Conservation (phyloP, 2,113 vertebrate species). For the Prinia subflava region DNA sequence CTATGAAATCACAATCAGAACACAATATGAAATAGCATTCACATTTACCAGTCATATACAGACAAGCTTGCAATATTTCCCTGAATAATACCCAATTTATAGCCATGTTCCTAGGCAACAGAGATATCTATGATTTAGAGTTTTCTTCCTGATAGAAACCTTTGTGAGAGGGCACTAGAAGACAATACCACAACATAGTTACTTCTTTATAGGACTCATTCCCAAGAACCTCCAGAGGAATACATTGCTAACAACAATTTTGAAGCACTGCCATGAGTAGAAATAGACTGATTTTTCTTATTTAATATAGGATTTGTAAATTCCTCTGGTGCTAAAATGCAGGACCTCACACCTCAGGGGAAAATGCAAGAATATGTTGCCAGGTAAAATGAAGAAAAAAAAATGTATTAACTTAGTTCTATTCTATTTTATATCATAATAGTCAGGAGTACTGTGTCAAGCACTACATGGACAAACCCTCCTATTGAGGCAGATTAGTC, state of each 20-base stretch:
- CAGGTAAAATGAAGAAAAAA: neutral
- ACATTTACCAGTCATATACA: neutral
- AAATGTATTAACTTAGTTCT: neutral
- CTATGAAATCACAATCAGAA: neutral
- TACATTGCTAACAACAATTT: neutral
- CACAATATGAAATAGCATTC: neutral
- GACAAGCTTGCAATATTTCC: neutral
- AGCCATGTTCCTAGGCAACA: neutral
- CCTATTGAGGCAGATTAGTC: neutral
- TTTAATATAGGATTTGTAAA: neutral
- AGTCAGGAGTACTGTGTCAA: neutral
- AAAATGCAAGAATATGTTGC: neutral
- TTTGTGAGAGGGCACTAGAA: neutral
- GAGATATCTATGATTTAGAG: neutral
- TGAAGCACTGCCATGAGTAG: neutral
- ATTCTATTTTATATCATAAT: fast-evolving
- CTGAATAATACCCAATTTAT: neutral
- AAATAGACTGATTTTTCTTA: neutral
- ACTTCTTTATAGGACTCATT: neutral
- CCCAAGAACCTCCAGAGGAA: neutral
- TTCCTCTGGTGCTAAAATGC: neutral
- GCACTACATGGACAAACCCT: neutral
- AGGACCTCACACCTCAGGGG: neutral
- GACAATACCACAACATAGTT: neutral
- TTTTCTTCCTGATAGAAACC: neutral